Evolutionary conservation across 2,113 vertebrate species (phyloP), one percentile per base, ranked within the genome.

Genomic region (Formicarius rufipectus): DNA sequence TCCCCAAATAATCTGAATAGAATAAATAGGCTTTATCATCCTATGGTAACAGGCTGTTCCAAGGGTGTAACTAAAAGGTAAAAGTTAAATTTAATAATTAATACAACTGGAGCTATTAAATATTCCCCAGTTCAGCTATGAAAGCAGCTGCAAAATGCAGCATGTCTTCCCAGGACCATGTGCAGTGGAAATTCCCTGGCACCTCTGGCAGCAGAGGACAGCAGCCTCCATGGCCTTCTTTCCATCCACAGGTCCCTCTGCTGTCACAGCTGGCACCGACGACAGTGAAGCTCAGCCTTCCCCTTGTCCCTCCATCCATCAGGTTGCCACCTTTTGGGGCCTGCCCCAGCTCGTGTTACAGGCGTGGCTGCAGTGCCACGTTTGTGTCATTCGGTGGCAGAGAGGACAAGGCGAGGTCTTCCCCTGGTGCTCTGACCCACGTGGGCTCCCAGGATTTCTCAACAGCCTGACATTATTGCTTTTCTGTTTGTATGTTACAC

Each of bases 101-200:
- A 42, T 64, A 31, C 39, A 75, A 20, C 19, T 2, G 9, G 45
- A 50, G n/a, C 37, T 79, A 58, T 85, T 78, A 82, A 82, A 74
- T 72, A 85, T 68, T 91, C 71, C 45, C 23, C 25, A 24, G 40
- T 53, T 93, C 82, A 87, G 83, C 87, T 59, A 14, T 9, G 49
- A 78, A 93, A 90, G 75, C 67, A 82, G 74, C 53, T 31, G 1
- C 58, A 79, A 89, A 94, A 73, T 14, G 10, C 47, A 9, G 27
- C 1, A 0, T 72, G 7, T 69, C 62, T 35, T 91, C 88, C 35
- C 67, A 17, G 0, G 2, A 40, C 85, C 91, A 83, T 3, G 3
- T 79, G 84, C 84, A 79, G 27, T 74, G 78, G 91, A 91, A 89
- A 95, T 93, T 93, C 95, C 88, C 92, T 85, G 89, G 67, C 78